Evolutionary conservation across 2,797 vertebrate species (phyloP), one percentile per base, ranked within the genome.

Genomic region (Epinephelus coioides): DNA sequence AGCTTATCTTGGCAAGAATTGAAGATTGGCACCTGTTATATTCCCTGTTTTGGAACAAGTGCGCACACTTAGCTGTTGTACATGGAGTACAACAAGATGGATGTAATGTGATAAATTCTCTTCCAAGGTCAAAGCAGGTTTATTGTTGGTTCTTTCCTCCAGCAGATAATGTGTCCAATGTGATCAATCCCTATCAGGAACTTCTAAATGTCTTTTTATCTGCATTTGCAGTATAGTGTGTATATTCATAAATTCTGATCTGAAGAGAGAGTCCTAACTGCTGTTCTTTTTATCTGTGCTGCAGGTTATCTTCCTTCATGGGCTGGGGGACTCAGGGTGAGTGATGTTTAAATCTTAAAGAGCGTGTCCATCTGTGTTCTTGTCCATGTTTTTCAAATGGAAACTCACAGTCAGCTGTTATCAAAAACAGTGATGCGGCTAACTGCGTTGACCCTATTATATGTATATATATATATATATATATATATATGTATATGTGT

Each of bases 251-350:
- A 63, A 25, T 43, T 23, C 21, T 44, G 49, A 44, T 23, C 21
- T 44, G 49, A 44, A 38, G 30, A 27, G 2, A 30, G 5, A 34
- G 34, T 34, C 34, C 27, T 68, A 25, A 77, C 14, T 27, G 10
- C 27, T 75, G 30, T 19, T 47, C 7, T 18, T 57, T 12, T 30
- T 49, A 3, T 87, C 43, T 88, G 44, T 90, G 46, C 73, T 86
- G 14, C 93, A 99, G 98, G 97, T 99, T 83, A 99, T 99, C 90
- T 99, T 99, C 91, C 96, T 99, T 85, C 98, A 99, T 91, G 98
- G 98, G 73, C 95, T 99, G 69, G 98, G 98, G 93, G 98, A 99
- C 91, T 93, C 97, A 0, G 98, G 98, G 98, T 99, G 92, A 97
- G 98, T 95, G 17, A n/a, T 54, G 4, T 30, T 62, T 69, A 18